These are phyloP conservation scores for Pachypeltis micranthus DNA, from an alignment of 1,140 invertebrate species.

Conservation along the genomic window DNA sequence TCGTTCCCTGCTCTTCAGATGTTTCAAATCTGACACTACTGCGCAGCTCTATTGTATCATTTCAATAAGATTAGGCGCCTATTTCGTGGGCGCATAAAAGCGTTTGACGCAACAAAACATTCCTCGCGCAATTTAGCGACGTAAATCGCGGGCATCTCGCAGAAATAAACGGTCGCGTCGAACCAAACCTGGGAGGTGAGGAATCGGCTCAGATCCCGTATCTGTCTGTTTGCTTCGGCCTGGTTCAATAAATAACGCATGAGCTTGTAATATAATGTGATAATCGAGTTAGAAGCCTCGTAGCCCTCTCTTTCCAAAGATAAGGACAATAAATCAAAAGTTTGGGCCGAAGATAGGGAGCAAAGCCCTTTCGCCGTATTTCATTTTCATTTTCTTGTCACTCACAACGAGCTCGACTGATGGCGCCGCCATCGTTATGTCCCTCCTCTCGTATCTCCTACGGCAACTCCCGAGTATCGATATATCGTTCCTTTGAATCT, in stretches of 20 bases:
- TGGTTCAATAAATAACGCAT: constrained; percentile 8
- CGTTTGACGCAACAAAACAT: no score
- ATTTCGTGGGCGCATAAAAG: no score
- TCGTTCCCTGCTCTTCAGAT: no score
- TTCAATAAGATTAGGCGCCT: no score
- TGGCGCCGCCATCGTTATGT: background rate
- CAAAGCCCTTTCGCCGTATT: constrained; percentile 2
- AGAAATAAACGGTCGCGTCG: no score
- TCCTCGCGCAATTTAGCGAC: no score
- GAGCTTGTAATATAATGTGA: constrained; percentile 6
- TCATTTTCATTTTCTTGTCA: constrained; percentile 8
- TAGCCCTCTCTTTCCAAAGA: background rate
- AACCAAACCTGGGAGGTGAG: no score
- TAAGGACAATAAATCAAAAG: constrained; percentile 8
- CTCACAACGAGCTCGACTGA: background rate
- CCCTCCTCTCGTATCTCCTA: background rate
- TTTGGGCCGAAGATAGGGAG: background rate
- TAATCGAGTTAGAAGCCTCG: background rate
- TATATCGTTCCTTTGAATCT: no score
- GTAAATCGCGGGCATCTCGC: no score
- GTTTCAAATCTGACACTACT: no score
- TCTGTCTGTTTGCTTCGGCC: background rate
- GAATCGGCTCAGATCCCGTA: background rate
- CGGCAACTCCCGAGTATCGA: no score
- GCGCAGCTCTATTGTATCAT: no score